Evolutionary conservation across 2,797 vertebrate species (phyloP).

Genomic region (Lithobates pipiens): DNA sequence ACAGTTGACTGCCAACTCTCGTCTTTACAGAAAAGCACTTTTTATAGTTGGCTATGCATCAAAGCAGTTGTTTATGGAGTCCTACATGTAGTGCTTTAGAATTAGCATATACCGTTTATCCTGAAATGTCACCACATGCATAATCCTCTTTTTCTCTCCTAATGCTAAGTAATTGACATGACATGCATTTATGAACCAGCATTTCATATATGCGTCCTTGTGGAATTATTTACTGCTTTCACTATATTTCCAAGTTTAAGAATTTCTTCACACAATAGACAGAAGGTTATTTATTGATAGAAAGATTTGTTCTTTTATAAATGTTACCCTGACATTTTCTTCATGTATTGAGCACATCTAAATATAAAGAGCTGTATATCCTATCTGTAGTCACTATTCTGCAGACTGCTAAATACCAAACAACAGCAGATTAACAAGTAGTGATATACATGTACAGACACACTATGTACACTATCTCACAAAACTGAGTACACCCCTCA

Average conservation of each 20-base stretch:
- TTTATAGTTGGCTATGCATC: slow-evolving; percentile 28
- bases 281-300: too few relatives aligned
- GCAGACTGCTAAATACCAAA: too few relatives aligned
- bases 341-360: neutral
- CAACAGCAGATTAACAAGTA: too few relatives aligned
- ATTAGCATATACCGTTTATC: slow-evolving; percentile 24
- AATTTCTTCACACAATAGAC: neutral
- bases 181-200: neutral
- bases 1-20: slow-evolving; percentile 11
- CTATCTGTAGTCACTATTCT: too few relatives aligned
- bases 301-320: neutral
- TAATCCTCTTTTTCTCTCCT: neutral
- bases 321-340: too few relatives aligned
- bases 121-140: slow-evolving; percentile 33
- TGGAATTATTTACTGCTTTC: neutral
- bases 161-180: slow-evolving; percentile 11
- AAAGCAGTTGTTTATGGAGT: slow-evolving; percentile 33
- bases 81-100: neutral
- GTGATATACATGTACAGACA: too few relatives aligned
- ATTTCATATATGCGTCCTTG: neutral
- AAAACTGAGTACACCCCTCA: too few relatives aligned
- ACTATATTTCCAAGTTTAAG: neutral
- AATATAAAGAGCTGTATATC: neutral
- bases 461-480: too few relatives aligned
- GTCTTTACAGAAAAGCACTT: neutral